phyloP scores from a whole-genome alignment of 1,140 invertebrate species.

The Bombus consobrinus region DNA sequence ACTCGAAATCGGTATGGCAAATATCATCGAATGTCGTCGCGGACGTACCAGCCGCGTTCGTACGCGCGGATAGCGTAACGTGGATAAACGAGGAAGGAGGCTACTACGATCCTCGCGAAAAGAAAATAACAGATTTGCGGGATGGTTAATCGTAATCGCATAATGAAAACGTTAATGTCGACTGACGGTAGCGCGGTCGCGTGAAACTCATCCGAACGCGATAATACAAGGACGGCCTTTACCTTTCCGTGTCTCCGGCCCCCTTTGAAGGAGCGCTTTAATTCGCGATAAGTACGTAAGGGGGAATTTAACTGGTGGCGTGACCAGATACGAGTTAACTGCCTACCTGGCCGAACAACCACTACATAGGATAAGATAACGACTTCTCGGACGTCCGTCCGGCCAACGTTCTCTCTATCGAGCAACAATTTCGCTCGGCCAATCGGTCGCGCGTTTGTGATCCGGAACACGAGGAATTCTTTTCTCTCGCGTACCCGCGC shows the following conservation, averaged over 20 bases:
- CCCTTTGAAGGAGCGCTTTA: conserved; percentile 56
- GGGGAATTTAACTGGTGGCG: conserved; percentile 58
- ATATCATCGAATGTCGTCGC: neutral
- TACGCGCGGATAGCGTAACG: neutral
- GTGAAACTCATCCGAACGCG: conserved; percentile 61
- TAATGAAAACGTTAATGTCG: conserved; percentile 70
- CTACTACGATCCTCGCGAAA: neutral
- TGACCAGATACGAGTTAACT: conserved; percentile 68
- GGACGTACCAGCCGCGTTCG: too few species aligned
- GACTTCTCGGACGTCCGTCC: conserved; percentile 42
- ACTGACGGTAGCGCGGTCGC: conserved; percentile 55
- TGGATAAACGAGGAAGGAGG: neutral
- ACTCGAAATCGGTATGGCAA: neutral
- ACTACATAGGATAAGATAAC: conserved; percentile 64
- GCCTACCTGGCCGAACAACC: conserved; percentile 57
- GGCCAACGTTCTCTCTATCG: conserved; percentile 60
- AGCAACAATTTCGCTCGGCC: conserved; percentile 53
- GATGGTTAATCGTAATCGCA: conserved; percentile 32
- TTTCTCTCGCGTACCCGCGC: neutral
- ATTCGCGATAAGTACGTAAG: conserved; percentile 56
- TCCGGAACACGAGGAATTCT: neutral
- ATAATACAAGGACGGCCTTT: conserved; percentile 62
- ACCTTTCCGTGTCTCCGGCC: conserved; percentile 66
- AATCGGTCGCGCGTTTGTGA: conserved; percentile 26
- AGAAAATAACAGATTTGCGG: neutral